Percentiles rank a stretch among this genome's conserved stretches.
Evolutionary conservation across 1,140 invertebrate genomes (phyloP).

Genomic region (Rhopalosiphum padi): DNA sequence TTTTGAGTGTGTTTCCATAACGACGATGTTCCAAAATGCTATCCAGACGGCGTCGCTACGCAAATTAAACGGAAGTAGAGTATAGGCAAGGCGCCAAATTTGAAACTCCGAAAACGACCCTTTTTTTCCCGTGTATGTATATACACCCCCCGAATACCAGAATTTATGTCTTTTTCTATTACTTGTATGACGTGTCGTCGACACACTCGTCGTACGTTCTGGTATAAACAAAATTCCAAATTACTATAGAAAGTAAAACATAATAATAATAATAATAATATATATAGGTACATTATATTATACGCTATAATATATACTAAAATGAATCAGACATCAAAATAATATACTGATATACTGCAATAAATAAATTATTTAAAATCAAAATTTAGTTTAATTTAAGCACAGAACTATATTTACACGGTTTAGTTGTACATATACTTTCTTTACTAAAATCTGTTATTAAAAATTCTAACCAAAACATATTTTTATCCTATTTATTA

Average conservation of each 20-base stretch:
- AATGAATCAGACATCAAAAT: background rate
- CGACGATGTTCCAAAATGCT: constrained; percentile 5
- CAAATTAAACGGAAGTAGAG: constrained; percentile 52
- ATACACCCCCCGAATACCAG: background rate
- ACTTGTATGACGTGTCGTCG: background rate
- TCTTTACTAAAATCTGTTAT: background rate
- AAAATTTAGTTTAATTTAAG: background rate
- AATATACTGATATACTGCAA: background rate
- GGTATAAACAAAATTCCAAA: background rate
- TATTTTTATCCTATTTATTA: background rate
- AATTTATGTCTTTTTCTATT: constrained; percentile 43
- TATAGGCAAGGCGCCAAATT: constrained; percentile 53
- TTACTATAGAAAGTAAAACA: background rate
- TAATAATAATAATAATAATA: background rate
- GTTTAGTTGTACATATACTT: background rate
- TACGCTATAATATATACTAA: background rate
- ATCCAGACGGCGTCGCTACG: constrained; percentile 55
- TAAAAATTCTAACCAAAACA: background rate
- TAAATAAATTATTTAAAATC: background rate
- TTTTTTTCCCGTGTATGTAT: constrained; percentile 18
- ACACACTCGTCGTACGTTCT: constrained; percentile 9
- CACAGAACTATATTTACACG: background rate
- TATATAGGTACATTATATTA: background rate
- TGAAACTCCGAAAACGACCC: background rate
- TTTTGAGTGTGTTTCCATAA: background rate